A percentile compares a stretch with the other conserved stretches of the same genome.
Evolutionary conservation across 2,113 vertebrate species (phyloP).

Genomic region (Sebastes schlegelii): DNA sequence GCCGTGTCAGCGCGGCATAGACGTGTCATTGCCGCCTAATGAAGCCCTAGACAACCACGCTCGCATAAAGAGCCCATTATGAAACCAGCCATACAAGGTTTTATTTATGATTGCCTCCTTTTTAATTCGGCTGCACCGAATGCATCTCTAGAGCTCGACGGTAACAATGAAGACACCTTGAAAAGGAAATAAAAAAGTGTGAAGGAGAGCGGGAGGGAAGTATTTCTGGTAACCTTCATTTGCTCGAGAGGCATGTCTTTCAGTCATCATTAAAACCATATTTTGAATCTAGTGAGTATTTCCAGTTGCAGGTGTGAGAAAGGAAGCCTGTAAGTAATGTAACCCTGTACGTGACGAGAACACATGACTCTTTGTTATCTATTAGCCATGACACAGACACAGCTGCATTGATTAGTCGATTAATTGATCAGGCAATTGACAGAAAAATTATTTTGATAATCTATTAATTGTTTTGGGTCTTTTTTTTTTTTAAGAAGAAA

Average conservation of each 20-base stretch:
- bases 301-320: neutral
- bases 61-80: conserved; percentile 71
- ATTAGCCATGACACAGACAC: neutral
- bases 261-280: conserved; percentile 33
- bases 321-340: neutral
- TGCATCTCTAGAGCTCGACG: conserved; percentile 43
- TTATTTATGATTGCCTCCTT: conserved; percentile 66
- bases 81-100: conserved; percentile 47
- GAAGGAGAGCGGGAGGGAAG: conserved; percentile 28
- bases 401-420: neutral
- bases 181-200: conserved; percentile 58
- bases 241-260: conserved; percentile 38
- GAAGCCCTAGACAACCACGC: conserved; percentile 59
- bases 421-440: neutral
- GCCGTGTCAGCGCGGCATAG: conserved; percentile 39
- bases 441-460: neutral
- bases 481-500: too few relatives aligned
- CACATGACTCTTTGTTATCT: neutral
- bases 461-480: neutral
- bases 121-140: conserved; percentile 44
- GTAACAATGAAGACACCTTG: conserved; percentile 58
- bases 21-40: conserved; percentile 75
- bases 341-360: neutral
- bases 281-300: conserved; percentile 10
- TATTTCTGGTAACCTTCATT: conserved; percentile 31